Evolutionary conservation across 2,113 vertebrate genomes (phyloP), one percentile per base, ranked within the genome.

Genomic region (Phyllostomus hastatus): DNA sequence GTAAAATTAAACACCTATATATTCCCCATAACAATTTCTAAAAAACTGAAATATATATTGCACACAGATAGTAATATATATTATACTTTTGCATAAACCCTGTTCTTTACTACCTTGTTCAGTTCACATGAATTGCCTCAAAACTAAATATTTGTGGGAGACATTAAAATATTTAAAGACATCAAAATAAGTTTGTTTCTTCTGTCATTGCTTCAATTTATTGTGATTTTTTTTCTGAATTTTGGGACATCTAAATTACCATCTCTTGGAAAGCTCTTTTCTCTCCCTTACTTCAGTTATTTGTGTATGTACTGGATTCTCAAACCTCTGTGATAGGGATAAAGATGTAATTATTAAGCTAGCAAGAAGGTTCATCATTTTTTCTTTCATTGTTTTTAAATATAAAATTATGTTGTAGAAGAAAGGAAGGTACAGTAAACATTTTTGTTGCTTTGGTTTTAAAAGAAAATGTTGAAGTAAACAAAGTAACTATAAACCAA

Each of bases 381-480:
- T n/a, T 73, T 20, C 11, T 67, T 64, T 48, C 38, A 67, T 72
- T 70, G 38, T 67, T 66, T 28, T 41, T 50, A 50, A 87, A 69
- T 1, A 10, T n/a, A 35, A 46, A 82, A 11, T 75, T 17, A 75
- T 64, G 0, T 33, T 52, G 41, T 52, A 41, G 3, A 88, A 90
- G 2, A 61, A 83, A 72, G 0, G 66, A 64, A 94, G 17, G 20
- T 75, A 2, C 4, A 83, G 8, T 84, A 64, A 41, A 48, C 7
- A 70, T 78, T 84, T 96, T 94, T 85, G 57, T 70, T 35, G 69
- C 7, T 69, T 73, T 86, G 10, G 6, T 46, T 76, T 95, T 89
- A 78, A 89, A 50, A 85, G 41, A 64, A 76, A 81, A 41, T 11
- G 66, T 2, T 89, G 59, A 57, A 16, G 7, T 85, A 38, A 67